Evolutionary conservation across 2,113 vertebrate genomes (phyloP).

Genomic region (Numenius arquata): DNA sequence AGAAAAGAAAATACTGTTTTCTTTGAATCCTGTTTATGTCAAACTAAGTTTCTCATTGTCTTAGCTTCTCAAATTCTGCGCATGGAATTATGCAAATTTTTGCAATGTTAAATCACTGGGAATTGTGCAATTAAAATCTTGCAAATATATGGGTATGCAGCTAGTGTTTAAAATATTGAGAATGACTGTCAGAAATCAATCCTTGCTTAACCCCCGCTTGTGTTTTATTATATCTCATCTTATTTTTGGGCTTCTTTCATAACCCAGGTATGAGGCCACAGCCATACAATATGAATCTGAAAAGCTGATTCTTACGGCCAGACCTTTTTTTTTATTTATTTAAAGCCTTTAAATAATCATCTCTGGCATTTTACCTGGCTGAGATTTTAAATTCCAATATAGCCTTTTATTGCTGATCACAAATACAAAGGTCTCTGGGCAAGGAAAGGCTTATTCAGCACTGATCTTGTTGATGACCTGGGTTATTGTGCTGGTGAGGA

Average conservation of each 20-base stretch:
- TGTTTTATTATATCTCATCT: slow-evolving; percentile 26
- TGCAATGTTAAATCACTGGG: background rate
- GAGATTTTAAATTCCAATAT: slow-evolving; percentile 11
- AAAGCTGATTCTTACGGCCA: slow-evolving; percentile 1
- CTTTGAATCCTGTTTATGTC: background rate
- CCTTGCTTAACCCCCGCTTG: background rate
- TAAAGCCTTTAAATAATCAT: slow-evolving; percentile 48
- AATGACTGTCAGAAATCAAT: background rate
- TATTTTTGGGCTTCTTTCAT: slow-evolving; percentile 36
- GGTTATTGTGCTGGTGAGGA: background rate
- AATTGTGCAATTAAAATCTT: background rate
- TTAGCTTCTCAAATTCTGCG: background rate
- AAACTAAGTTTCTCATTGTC: background rate
- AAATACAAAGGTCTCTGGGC: slow-evolving; percentile 22
- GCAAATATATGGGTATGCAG: background rate
- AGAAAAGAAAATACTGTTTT: background rate
- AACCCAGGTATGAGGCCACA: background rate
- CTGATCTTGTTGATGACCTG: background rate
- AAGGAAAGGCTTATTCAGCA: slow-evolving; percentile 30
- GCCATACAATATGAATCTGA: background rate
- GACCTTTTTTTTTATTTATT: background rate
- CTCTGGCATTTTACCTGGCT: slow-evolving; percentile 35
- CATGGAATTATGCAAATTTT: background rate
- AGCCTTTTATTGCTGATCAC: slow-evolving; percentile 42
- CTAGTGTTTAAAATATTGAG: background rate